Percentiles rank a stretch among this genome's conserved stretches.
These are phyloP conservation scores for Antigone vipio DNA, from an alignment of 2,113 vertebrate species.

Conservation along the genomic window DNA sequence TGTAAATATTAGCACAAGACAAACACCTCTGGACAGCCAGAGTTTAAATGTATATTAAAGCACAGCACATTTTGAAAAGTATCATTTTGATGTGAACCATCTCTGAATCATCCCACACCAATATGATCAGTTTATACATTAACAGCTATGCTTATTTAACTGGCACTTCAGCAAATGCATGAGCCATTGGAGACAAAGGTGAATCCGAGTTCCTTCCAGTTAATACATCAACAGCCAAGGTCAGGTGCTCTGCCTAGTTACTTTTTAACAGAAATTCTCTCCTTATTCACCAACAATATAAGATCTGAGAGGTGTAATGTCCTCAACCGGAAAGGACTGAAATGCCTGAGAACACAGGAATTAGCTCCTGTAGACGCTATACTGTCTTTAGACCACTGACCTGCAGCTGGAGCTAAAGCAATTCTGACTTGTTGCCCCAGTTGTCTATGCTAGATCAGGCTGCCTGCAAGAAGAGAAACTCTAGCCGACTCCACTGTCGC, in stretches of 20 bases:
- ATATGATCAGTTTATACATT: not conserved
- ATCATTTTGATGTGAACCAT: not conserved
- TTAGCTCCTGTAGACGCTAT: not conserved
- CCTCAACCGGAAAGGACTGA: not conserved
- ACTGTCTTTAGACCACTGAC: not conserved
- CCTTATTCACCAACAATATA: not conserved
- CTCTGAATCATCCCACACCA: not conserved
- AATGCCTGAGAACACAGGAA: not conserved
- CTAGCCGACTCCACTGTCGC: not conserved
- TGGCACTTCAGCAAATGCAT: not conserved
- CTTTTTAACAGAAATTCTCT: not conserved
- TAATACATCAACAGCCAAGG: not conserved
- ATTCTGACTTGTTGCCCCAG: not conserved
- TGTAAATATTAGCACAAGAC: not conserved
- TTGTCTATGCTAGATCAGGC: not conserved
- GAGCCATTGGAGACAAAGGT: not conserved
- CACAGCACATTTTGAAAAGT: not conserved
- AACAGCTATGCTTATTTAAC: conserved; percentile 27
- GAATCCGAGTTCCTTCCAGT: not conserved
- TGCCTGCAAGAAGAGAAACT: not conserved
- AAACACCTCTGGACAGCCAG: conserved; percentile 34
- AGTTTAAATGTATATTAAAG: not conserved
- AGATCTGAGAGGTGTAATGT: not conserved
- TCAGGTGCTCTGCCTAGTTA: not conserved
- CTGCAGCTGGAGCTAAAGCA: not conserved